Evolutionary conservation across 2,888 invertebrate species (phyloP).

Genomic region (Rhamphomyia laevipes): DNA sequence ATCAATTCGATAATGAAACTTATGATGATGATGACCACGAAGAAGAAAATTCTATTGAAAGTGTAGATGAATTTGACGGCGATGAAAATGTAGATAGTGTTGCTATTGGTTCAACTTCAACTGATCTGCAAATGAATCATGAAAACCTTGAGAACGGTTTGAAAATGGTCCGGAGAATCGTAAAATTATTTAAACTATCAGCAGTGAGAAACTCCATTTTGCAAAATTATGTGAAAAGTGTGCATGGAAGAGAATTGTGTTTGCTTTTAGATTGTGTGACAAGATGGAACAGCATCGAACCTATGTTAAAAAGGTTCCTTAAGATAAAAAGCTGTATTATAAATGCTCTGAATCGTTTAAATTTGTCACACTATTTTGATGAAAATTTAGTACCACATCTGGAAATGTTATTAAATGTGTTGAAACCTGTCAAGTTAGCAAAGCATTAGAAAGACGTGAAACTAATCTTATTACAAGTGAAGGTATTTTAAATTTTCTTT

Average conservation of each 20-base stretch:
- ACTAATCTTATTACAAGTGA: constrained; percentile 1
- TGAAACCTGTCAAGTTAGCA: constrained; percentile 1
- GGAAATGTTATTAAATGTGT: constrained; percentile 1
- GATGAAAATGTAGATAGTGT: neutral
- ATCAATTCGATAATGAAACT: neutral
- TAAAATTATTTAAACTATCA: neutral
- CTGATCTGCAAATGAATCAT: constrained; percentile 1
- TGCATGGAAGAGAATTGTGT: neutral
- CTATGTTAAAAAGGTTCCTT: constrained; percentile 1
- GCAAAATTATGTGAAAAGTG: neutral
- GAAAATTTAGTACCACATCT: neutral
- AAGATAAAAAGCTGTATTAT: neutral
- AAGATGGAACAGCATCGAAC: constrained; percentile 2
- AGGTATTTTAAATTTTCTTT: constrained; percentile 3
- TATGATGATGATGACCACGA: neutral
- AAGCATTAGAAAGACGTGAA: neutral
- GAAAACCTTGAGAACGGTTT: neutral
- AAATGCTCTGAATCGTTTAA: constrained; percentile 1
- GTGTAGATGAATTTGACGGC: neutral
- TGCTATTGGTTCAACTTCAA: neutral
- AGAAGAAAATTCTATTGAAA: constrained; percentile 1
- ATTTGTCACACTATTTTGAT: neutral
- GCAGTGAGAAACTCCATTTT: neutral
- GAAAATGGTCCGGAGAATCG: neutral
- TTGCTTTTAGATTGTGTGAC: neutral